Percentiles rank a stretch among this genome's conserved stretches.
Conservation (phyloP, 37 sponge, comb jelly and placozoan species). For the Halisarca cf. caerulea region DNA sequence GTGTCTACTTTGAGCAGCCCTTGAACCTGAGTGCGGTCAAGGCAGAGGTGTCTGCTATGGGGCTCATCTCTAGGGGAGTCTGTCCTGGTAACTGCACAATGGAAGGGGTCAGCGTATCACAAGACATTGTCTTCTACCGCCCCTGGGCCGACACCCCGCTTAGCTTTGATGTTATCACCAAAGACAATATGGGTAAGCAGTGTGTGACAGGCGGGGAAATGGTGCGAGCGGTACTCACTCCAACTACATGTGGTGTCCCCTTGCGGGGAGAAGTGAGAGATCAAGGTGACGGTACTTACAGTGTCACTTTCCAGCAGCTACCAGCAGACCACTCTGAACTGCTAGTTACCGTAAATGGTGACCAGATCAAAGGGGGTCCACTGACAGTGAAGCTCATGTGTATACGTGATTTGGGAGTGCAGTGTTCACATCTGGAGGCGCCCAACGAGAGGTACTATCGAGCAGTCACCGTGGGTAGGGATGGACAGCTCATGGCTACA, state of each 20-base stretch:
- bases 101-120: background rate
- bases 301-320: background rate
- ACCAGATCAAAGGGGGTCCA: background rate
- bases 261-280: background rate
- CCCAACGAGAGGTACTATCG: background rate
- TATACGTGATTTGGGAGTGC: background rate
- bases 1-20: background rate
- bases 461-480: background rate
- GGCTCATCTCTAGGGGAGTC: background rate
- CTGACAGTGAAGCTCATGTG: background rate
- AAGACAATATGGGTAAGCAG: background rate
- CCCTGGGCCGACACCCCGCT: constrained; percentile 2
- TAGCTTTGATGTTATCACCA: background rate
- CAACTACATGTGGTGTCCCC: background rate
- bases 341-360: background rate
- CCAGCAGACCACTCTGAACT: background rate
- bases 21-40: too few relatives aligned
- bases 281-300: background rate
- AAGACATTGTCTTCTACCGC: background rate
- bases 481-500: background rate
- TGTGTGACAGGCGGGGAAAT: background rate
- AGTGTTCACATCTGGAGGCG: background rate
- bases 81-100: background rate
- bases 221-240: background rate
- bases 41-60: background rate